Percentiles rank a stretch among this genome's conserved stretches.
Conservation (phyloP, 1,140 invertebrate genomes). For the Calephelis virginiensis region DNA sequence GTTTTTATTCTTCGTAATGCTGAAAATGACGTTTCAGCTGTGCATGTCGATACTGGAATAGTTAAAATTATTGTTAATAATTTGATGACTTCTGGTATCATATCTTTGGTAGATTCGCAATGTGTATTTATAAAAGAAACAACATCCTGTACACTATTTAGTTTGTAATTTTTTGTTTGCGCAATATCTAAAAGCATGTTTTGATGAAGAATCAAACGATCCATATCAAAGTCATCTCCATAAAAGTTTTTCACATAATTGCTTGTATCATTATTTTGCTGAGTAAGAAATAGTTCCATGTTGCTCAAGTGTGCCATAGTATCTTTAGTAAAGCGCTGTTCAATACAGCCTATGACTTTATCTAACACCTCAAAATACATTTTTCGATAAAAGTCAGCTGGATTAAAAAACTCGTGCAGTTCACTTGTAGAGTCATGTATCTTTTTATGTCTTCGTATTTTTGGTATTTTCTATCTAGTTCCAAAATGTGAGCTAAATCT, state of each 20-base stretch:
- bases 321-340: not conserved
- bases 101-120: conserved; percentile 1
- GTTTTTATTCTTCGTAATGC: not conserved
- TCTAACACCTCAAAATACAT: conserved; percentile 1
- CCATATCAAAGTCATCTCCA: conserved; percentile 5
- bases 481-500: conserved; percentile 1
- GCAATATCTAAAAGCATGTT: conserved; percentile 2
- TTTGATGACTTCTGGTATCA: not conserved
- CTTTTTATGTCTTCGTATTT: not conserved
- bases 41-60: not conserved
- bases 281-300: not conserved
- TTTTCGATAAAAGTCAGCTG: conserved; percentile 5
- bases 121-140: not conserved
- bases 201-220: not conserved
- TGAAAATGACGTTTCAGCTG: not conserved
- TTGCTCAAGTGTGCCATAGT: not conserved
- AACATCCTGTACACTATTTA: conserved; percentile 2
- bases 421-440: not conserved
- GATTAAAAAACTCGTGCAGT: not conserved
- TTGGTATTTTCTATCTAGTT: not conserved
- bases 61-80: conserved; percentile 1
- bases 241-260: conserved; percentile 5
- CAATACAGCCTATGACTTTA: not conserved
- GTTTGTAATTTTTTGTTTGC: not conserved
- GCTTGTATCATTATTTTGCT: conserved; percentile 2